A percentile compares a stretch with the other conserved stretches of the same genome.
Conservation (phyloP, 1,140 invertebrate species). For the Pseudomyrmex dendroicus region DNA sequence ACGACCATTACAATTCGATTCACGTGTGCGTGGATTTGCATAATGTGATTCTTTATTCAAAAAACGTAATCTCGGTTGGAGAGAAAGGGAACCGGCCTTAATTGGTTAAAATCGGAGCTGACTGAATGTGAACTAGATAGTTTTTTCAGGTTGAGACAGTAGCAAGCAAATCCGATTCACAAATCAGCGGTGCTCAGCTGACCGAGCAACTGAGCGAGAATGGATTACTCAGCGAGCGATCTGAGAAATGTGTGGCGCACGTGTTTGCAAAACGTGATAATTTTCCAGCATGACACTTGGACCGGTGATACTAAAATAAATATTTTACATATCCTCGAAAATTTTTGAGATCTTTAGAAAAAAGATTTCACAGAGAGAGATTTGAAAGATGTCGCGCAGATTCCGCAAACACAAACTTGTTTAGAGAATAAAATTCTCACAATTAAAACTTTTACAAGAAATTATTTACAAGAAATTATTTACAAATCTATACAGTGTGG, state of each 20-base stretch:
- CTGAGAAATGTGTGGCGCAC: conserved; percentile 4
- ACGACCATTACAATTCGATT: conserved; percentile 1
- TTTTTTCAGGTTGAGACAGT: neutral
- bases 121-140: conserved; percentile 12
- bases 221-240: neutral
- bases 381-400: no score
- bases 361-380: no score
- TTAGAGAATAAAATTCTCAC: no score
- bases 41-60: conserved; percentile 47
- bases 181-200: conserved; percentile 33
- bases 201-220: neutral
- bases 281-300: neutral
- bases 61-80: neutral
- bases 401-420: no score
- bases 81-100: neutral
- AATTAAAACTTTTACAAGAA: no score
- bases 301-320: conserved; percentile 17
- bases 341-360: neutral
- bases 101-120: neutral
- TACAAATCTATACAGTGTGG: no score
- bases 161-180: conserved; percentile 13
- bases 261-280: conserved; percentile 32
- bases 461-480: no score
- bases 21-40: conserved; percentile 9
- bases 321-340: conserved; percentile 2